A percentile compares a stretch with the other conserved stretches of the same genome.
Evolutionary conservation across 2,888 invertebrate species (phyloP).

Genomic region (Steinernema hermaphroditum): DNA sequence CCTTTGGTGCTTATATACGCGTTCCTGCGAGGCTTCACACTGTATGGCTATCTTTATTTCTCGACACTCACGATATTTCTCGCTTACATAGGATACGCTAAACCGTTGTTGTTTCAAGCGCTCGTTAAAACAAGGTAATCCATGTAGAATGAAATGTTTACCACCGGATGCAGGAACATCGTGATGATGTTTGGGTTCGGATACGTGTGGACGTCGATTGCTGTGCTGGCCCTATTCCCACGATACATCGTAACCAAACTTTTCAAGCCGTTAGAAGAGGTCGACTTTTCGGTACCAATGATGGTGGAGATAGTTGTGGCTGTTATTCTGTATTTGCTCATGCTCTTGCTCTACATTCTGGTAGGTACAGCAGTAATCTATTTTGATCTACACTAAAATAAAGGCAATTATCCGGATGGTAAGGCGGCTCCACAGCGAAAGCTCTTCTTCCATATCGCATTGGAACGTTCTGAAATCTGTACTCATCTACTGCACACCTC

Average conservation of each 20-base stretch:
- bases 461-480: not conserved
- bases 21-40: not conserved
- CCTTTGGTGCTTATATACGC: not conserved
- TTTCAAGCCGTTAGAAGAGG: not conserved
- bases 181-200: not conserved
- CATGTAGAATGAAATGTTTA: too few species aligned
- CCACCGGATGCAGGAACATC: not conserved
- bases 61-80: not conserved
- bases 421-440: not conserved
- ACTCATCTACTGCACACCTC: conserved; percentile 11
- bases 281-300: not conserved
- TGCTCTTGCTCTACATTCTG: not conserved
- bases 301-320: not conserved
- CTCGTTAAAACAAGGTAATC: not conserved
- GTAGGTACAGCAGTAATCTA: too few species aligned
- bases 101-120: not conserved
- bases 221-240: not conserved
- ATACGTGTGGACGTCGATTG: not conserved
- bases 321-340: not conserved
- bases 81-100: not conserved
- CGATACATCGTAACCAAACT: not conserved
- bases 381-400: too few species aligned
- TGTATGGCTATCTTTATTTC: not conserved
- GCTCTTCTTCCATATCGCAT: not conserved
- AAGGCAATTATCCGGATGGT: not conserved